Base-by-base conservation (phyloP, 2,113 vertebrate genomes). In the Sinocyclocheilus grahami region DNA sequence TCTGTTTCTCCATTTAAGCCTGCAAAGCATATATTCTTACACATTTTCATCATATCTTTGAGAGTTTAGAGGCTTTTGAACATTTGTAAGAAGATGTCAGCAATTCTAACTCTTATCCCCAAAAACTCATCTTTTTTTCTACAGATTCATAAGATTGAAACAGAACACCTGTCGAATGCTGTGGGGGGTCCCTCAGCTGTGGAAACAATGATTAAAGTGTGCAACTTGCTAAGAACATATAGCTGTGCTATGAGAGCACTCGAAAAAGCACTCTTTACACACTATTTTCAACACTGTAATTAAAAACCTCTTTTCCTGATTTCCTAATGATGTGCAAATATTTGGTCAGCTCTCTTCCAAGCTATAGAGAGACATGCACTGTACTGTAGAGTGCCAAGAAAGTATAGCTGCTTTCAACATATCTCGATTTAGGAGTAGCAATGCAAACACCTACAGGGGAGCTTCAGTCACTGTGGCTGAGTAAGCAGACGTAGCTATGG, bases 261-360 rank as follows among this genome's bases (percentile, higher is more conserved):
- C 51, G 14, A 80, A 60, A 20, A 58, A 58, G 2, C 55, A 60
- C 58, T 60, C 20, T 62, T 74, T 69, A 51, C 27, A 39, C 48
- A 24, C 12, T n/a, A 37, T 51, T 72, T 67, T 86, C 77, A 86
- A 74, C 77, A 81, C 48, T 60, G 16, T 80, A 67, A 80, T 80
- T 80, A 80, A 86, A 80, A 79, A 77, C 48, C 48, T 27, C 67
- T 78, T 86, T 80, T 55, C 85, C 16, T 86, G 85, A 74, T 86
- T 86, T n/a, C 24, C 7, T 60, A 62, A 86, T 42, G 77, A 80
- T 69, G 78, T 81, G 78, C 85, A 86, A 86, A 81, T 24, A 72
- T 46, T 80, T 80, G 63, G 60, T 48, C 74, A 22, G 74, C 51
- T 78, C 39, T 78, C 83, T 37, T 10, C 60, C 2, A 33, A 42